Base-by-base conservation (phyloP, 2,888 invertebrate species). In the Camptogramma bilineatum region DNA sequence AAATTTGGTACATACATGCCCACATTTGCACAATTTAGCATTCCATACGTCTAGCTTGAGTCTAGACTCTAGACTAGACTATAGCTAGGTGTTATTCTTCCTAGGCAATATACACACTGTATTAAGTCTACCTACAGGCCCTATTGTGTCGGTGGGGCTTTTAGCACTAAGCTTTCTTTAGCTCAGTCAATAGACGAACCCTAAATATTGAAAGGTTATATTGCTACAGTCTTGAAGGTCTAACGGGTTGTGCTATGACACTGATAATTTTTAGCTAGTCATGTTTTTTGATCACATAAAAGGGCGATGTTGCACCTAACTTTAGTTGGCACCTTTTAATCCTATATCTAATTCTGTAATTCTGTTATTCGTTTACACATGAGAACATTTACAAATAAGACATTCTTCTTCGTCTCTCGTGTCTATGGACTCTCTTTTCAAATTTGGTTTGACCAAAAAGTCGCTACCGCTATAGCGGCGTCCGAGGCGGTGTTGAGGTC, bases 111-210 rank as follows among this genome's bases (percentile, higher is more conserved):
- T 17, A 31, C 18, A 56, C 19, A 42, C 47, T 34, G 47, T 57
- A 48, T 57, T 44, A 54, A 13, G 47, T 59, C 53, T 54, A 59
- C 51, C 53, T 51, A 58, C 52, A 53, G 47, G 56, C 18, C 31
- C 51, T 53, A 62, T 68, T 64, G 67, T 64, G 59, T 56, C 59
- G 28, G 18, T 21, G 50, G 51, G 42, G 58, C 64, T 56, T 63
- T 61, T 44, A 64, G 56, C 39, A 48, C 59, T 47, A 52, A 64
- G 42, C 56, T 66, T 39, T 57, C 17, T 66, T 61, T 34, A 46
- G 42, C 19, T 52, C 46, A 19, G 48, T 54, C 54, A 61, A 61
- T 62, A 64, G 24, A 19, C 51, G 18, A 48, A 21, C 5, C 52
- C n/a, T 21, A 46, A 28, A 44, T 24, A 44, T 46, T 46, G 16